Base-by-base conservation (phyloP, 1,140 invertebrate genomes). In the Acromyrmex charruanus region DNA sequence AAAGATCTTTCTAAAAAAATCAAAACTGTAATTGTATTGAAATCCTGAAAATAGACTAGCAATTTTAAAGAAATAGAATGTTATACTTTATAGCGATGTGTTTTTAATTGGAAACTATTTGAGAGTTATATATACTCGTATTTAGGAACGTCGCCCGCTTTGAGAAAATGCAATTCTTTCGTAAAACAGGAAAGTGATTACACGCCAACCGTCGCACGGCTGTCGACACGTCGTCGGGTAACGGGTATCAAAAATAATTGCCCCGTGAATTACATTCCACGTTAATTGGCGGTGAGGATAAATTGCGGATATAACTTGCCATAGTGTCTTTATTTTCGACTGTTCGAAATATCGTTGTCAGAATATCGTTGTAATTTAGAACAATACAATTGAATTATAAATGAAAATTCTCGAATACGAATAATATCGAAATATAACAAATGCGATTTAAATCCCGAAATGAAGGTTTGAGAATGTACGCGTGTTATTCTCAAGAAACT, bases 171-270 rank as follows among this genome's bases (percentile, higher is more conserved):
- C n/a, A 16, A 79, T 68, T 49, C 63, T 80, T 44, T 35, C 10
- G 77, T 55, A 25, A 69, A 49, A 16, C 16, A 21, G 49, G 18
- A 58, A 49, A 51, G 14, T 63, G 39, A 51, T 81, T 58, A 25
- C 63, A 21, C 58, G 44, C 21, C 51, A 31, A 16, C 44, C 69
- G 31, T 59, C 51, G 51, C 79, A 82, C 63, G 49, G 18, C 68
- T 80, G 86, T 65, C 79, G 79, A 69, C 51, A 82, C 61, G 31
- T 85, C 39, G 61, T n/a, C n/a, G 87, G 16, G 58, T 75, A 72
- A 85, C 58, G 86, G 72, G 49, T 65, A 77, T 77, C 61, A 55
- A 66, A 85, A 87, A 85, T 85, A 85, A 87, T 74, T 66, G 44
- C 68, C 14, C 28, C 71, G 53, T 59, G 79, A 69, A 81, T 69